Base-by-base conservation (phyloP, 2,888 invertebrate species). In the Drosophila suboccidentalis region DNA sequence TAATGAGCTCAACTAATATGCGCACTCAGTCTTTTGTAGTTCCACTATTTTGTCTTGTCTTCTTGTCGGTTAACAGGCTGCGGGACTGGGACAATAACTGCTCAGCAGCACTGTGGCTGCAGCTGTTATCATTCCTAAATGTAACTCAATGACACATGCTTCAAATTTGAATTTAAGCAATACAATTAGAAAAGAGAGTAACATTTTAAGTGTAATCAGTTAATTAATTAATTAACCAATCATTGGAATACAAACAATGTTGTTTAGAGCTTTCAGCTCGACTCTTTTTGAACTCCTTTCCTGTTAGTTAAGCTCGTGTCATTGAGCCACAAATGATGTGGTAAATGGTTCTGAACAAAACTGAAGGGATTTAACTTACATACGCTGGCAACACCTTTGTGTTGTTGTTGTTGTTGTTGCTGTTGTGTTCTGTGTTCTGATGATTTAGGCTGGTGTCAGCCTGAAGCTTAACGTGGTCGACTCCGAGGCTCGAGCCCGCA, bases 381-480 rank as follows among this genome's bases (percentile, higher is more conserved):
- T 77, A 70, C 75, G 77, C 80, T 91, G 90, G 87, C 89, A 90
- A 84, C 82, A 85, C 89, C 79, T 63, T 60, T 10, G 8, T 43
- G 15, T 43, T 41, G 63, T 68, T 29, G 29, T 29, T 29, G 29
- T 29, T 29, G 29, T 29, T 29, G 8, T 26, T 26, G 61, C 19
- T 82, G 61, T 46, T 41, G 51, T 59, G 51, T 57, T 49, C 59
- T 57, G 34, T 32, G 46, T 58, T 36, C 17, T 46, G 60, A 46
- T 61, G 73, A 51, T 53, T 32, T 96, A 97, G 94, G 98, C 97
- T 91, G 98, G 98, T 92, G 97, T 98, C 88, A 98, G 95, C 92
- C 96, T 97, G 92, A 98, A 97, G 93, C 98, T 97, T 91, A 97
- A 96, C 87, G 97, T 97, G 89, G 98, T 95, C 85, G 97, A 96